Evolutionary conservation across 2,888 invertebrate species (phyloP).

Genomic region (Stegophylla sp.): DNA sequence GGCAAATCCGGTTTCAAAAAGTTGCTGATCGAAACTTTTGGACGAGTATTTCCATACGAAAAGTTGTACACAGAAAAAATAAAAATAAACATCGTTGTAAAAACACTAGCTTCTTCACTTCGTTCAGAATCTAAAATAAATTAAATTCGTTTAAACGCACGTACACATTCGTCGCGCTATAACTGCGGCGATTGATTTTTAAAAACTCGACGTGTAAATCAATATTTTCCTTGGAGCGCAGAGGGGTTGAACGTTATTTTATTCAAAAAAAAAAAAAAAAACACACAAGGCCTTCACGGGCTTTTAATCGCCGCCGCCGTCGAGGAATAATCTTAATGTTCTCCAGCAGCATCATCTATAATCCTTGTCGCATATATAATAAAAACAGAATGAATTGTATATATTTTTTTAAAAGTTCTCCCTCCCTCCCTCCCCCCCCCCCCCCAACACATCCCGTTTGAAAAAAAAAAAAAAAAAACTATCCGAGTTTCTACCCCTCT

Average conservation of each 20-base stretch:
- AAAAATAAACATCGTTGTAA: not conserved
- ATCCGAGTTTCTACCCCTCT: not conserved
- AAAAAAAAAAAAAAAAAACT: conserved; percentile 42
- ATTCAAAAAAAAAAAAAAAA: conserved; percentile 7
- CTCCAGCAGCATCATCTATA: conserved; percentile 47
- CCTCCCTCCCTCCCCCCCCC: not conserved
- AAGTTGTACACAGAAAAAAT: not conserved
- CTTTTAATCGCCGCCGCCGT: conserved; percentile 44
- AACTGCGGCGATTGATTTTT: not conserved
- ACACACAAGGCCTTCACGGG: conserved; percentile 2
- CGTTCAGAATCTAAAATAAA: too few species aligned
- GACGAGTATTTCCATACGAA: too few species aligned
- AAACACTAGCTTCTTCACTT: not conserved
- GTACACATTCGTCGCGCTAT: not conserved
- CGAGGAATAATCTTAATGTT: conserved; percentile 33
- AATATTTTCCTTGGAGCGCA: not conserved
- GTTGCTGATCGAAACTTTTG: too few species aligned
- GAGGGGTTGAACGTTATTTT: not conserved
- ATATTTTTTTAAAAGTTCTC: not conserved
- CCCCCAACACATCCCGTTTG: too few species aligned
- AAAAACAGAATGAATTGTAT: conserved; percentile 54
- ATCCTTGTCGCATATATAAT: conserved; percentile 56
- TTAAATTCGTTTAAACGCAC: not conserved
- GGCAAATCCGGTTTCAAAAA: too few species aligned
- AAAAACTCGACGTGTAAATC: not conserved